Evolutionary conservation across 2,113 vertebrate genomes (phyloP).

Genomic region (Brevimyrus niger): DNA sequence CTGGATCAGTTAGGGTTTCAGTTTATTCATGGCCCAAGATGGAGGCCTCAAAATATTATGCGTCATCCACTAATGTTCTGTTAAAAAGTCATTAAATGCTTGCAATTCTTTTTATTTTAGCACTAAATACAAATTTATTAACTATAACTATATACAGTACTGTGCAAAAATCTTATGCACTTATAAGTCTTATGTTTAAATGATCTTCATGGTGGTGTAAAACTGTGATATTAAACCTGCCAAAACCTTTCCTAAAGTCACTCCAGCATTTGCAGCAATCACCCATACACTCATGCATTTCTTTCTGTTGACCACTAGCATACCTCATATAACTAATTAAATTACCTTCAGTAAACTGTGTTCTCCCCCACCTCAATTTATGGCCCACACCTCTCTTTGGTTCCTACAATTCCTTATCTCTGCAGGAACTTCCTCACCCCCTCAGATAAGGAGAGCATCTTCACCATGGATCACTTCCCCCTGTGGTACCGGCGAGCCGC

Average conservation of each 20-base stretch:
- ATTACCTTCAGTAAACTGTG: neutral
- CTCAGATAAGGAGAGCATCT: slow-evolving; percentile 77
- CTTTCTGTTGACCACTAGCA: too few species aligned
- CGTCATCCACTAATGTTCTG: neutral
- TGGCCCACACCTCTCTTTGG: neutral
- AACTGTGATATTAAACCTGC: too few species aligned
- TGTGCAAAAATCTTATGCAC: too few species aligned
- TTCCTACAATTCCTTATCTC: slow-evolving; percentile 22
- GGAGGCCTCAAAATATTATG: neutral
- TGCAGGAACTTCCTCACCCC: slow-evolving; percentile 78
- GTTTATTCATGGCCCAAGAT: neutral
- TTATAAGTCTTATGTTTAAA: too few species aligned
- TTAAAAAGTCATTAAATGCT: neutral
- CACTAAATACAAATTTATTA: neutral
- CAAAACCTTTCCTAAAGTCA: too few species aligned
- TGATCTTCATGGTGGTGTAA: too few species aligned
- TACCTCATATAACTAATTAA: neutral
- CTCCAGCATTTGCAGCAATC: too few species aligned
- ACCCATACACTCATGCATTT: too few species aligned
- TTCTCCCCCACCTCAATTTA: neutral
- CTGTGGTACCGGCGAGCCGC: slow-evolving; percentile 88
- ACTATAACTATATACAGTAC: too few species aligned
- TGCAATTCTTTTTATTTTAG: neutral
- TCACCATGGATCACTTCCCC: slow-evolving; percentile 89
- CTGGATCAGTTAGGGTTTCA: neutral